Evolutionary conservation across 2,797 vertebrate genomes (phyloP).

Genomic region (Denticeps clupeoides): DNA sequence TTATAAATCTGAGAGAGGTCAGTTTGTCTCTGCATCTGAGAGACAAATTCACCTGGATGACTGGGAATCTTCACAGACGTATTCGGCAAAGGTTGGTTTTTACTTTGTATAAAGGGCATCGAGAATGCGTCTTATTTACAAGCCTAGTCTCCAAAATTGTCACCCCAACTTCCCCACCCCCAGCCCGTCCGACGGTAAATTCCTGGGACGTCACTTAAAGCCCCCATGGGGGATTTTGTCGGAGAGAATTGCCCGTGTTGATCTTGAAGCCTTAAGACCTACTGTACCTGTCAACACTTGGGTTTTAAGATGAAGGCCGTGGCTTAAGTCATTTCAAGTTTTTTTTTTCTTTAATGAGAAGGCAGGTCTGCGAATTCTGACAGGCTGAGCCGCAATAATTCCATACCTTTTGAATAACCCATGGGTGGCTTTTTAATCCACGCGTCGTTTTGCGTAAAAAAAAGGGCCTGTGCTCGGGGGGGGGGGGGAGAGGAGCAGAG

Average conservation of each 20-base stretch:
- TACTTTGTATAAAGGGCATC: too few relatives aligned
- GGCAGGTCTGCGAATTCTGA: conserved; percentile 40
- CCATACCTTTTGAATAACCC: conserved; percentile 51
- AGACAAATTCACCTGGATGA: too few relatives aligned
- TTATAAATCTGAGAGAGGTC: too few relatives aligned
- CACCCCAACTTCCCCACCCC: conserved; percentile 15
- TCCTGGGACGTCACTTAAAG: conserved; percentile 21
- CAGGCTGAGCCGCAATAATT: conserved; percentile 58
- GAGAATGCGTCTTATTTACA: too few relatives aligned
- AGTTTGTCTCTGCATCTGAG: too few relatives aligned
- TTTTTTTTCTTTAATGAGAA: conserved; percentile 42
- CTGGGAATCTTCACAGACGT: too few relatives aligned
- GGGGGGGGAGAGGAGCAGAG: conserved; percentile 37
- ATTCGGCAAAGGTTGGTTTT: too few relatives aligned
- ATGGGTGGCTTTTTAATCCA: conserved; percentile 53
- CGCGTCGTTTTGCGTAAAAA: conserved; percentile 33
- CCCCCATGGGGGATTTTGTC: conserved; percentile 47
- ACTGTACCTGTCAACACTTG: conserved; percentile 58
- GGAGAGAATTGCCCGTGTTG: conserved; percentile 53
- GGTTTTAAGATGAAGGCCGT: conserved; percentile 51
- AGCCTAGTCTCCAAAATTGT: background rate
- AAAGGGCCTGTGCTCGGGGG: too few relatives aligned
- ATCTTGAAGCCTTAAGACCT: conserved; percentile 58
- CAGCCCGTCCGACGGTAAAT: conserved; percentile 33
- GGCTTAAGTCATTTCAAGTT: conserved; percentile 63